Base-by-base conservation (phyloP, 2,797 vertebrate genomes). In the Perodicticus potto region DNA sequence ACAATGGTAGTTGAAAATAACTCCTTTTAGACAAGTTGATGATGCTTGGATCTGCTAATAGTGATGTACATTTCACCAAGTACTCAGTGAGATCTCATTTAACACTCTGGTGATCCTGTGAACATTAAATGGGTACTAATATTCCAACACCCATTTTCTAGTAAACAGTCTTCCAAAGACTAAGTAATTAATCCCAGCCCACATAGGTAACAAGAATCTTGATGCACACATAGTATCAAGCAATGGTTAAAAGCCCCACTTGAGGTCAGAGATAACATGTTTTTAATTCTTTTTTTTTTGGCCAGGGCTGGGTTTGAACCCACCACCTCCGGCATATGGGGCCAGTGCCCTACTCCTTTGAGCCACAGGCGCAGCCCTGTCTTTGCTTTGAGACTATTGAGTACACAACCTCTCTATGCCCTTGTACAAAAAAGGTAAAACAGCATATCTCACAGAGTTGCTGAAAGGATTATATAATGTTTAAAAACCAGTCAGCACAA, bases 1-100 rank as follows among this genome's bases (percentile, higher is more conserved):
- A 89, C 16, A 70, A 34, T 29, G 32, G 61, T 61, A 93, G 32
- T 59, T 85, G 29, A 80, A 91, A 93, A 81, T 49, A 93, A 88
- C 37, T 94, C 29, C 84, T 65, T 93, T 91, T 59, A 77, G 34
- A 93, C 45, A 92, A 89, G 65, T 5, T 6, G 22, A 72, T 49
- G 45, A 84, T n/a, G 8, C n/a, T 88, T 22, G 25, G n/a, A 34
- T 37, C 32, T 87, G 61, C 82, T 65, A 82, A 88, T 59, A 55
- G 72, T 49, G 77, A 89, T 78, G 53, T 32, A 81, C 16, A 63
- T 94, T 92, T 93, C 77, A 74, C 25, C 27, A 73, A 78, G n/a
- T 74, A 61, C 59, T 96, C 55, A 93, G 81, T 67, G 57, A 37
- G 32, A 63, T n/a, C 57, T 81, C 57, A 92, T 34, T 63, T 73